Evolutionary conservation across 2,888 invertebrate species (phyloP).

Genomic region (Helobdella robusta): DNA sequence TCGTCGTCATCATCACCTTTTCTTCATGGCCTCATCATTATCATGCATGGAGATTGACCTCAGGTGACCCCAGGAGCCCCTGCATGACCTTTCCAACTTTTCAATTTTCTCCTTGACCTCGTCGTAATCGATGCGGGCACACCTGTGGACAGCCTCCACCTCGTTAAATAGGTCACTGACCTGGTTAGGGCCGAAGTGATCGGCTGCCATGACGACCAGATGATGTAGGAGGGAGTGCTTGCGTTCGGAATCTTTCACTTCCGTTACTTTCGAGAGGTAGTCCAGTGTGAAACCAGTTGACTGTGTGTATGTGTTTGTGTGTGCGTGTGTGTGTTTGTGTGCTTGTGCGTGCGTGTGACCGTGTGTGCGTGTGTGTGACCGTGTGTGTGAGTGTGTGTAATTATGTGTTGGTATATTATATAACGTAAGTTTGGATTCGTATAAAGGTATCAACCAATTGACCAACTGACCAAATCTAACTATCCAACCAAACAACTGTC

Average conservation of each 20-base stretch:
- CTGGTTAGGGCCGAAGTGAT: slow-evolving; percentile 77
- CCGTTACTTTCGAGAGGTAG: slow-evolving; percentile 83
- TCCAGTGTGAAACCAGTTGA: slow-evolving; percentile 88
- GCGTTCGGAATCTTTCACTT: slow-evolving; percentile 97
- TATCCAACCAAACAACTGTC: no score
- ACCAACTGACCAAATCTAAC: no score
- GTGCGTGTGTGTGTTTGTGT: no score
- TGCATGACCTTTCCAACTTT: slow-evolving; percentile 87
- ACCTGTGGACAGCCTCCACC: slow-evolving; percentile 52
- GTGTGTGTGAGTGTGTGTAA: no score
- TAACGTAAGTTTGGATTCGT: no score
- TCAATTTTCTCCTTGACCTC: slow-evolving; percentile 73
- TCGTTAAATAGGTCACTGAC: slow-evolving; percentile 91
- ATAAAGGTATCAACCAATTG: no score
- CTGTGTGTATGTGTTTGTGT: no score
- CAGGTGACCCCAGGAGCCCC: slow-evolving; percentile 89
- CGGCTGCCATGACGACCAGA: slow-evolving; percentile 91
- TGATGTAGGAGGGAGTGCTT: slow-evolving; percentile 96
- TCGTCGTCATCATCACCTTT: slow-evolving; percentile 43
- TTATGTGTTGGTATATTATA: no score
- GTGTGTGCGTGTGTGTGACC: no score
- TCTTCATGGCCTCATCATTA: slow-evolving; percentile 63
- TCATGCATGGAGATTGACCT: slow-evolving; percentile 93
- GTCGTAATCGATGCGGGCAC: slow-evolving; percentile 78
- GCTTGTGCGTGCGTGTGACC: no score